A percentile compares a stretch with the other conserved stretches of the same genome.
Conservation (phyloP, 2,113 vertebrate genomes). For the Acanthisitta chloris region DNA sequence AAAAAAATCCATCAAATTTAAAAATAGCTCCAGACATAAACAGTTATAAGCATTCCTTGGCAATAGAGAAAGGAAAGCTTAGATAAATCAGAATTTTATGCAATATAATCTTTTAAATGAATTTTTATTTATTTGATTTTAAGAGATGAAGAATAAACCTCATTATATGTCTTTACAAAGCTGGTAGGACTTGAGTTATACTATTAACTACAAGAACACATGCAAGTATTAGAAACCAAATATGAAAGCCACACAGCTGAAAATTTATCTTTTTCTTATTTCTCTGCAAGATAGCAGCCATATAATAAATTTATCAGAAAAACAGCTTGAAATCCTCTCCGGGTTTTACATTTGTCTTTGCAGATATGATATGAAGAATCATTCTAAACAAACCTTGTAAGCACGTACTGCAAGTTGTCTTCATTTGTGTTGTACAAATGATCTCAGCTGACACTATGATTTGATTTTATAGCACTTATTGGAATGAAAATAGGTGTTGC, state of each 20-base stretch:
- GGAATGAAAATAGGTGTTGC: neutral
- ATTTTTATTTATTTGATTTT: neutral
- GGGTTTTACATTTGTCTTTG: neutral
- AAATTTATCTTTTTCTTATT: neutral
- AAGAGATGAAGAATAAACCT: neutral
- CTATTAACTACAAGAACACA: neutral
- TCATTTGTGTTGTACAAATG: neutral
- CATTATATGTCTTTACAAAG: neutral
- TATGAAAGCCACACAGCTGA: neutral
- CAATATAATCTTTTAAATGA: neutral
- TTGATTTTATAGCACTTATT: neutral
- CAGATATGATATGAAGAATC: neutral
- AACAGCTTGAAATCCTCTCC: neutral
- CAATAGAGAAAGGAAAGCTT: neutral
- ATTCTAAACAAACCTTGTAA: neutral
- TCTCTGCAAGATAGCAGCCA: neutral
- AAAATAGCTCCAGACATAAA: neutral
- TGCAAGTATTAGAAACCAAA: neutral
- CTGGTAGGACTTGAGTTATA: neutral
- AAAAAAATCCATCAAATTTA: neutral
- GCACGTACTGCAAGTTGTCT: neutral
- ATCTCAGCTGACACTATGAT: neutral
- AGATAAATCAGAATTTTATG: neutral
- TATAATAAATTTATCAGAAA: neutral
- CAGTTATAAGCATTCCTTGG: neutral